Evolutionary conservation across 2,113 vertebrate genomes (phyloP), one percentile per base, ranked within the genome.

Genomic region (Alosa alosa): DNA sequence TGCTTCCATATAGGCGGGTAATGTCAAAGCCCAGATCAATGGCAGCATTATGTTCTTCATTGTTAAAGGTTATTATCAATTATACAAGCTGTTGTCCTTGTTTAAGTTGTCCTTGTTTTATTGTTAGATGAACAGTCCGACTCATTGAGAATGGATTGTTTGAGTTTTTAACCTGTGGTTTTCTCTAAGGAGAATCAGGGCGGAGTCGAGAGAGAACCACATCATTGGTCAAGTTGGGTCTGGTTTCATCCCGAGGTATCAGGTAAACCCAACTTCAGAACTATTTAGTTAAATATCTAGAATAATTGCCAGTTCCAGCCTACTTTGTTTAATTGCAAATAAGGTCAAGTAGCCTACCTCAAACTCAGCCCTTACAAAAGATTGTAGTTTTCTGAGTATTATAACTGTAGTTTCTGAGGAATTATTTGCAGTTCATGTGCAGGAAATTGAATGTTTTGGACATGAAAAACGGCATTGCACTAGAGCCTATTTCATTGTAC

Each of bases 1-100:
- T 0, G 94, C 94, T 84, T 94, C 94, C 91, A 94, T 45, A 92
- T 92, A 96, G 86, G 91, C 86, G 72, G 95, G 94, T n/a, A 94
- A 88, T 44, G 94, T 90, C 22, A 96, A 90, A 39, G 93, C 72
- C 39, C 96, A 91, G 81, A 94, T 6, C 55, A 90, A 81, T 1
- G 89, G 68, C 0, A 86, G 88, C 45, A 90, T 81, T 0, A 91
- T 85, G 83, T 46, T 84, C 83, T 88, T 92, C 91, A 93, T 95
- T 89, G 41, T 95, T 89, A 36, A 83, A 78, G 78, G 60, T 68
- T 68, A 5, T 22, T 68, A 72, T 72, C 25, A 72, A 72, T 13
- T 36, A 72, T 13, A 36, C 64, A 31, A 60, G 55, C n/a, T n/a
- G 55, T 60, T 60, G 18, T 60, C 55, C 55, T 60, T 18, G 64